These are phyloP conservation scores for Metopolophium dirhodum DNA, from an alignment of 1,140 invertebrate species.

Conservation along the genomic window DNA sequence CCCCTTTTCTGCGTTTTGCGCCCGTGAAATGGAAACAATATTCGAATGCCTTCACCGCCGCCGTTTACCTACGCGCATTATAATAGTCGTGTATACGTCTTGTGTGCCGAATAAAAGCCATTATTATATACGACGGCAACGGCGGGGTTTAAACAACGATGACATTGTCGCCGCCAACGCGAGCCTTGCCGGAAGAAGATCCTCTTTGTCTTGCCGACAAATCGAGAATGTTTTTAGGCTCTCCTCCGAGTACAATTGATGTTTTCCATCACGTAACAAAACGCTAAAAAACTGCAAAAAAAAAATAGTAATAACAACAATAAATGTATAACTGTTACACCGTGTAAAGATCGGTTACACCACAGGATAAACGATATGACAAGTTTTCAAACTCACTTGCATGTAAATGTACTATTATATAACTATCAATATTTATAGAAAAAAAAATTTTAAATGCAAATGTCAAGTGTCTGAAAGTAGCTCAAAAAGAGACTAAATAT, in stretches of 20 bases:
- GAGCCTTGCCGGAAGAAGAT: not conserved
- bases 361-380: not conserved
- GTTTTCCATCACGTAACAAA: not conserved
- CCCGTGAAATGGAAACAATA: conserved; percentile 33
- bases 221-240: not conserved
- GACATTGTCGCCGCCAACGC: not conserved
- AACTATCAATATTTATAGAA: no score
- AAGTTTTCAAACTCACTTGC: not conserved
- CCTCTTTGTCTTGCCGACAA: not conserved
- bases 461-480: no score
- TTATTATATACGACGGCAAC: not conserved
- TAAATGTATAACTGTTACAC: not conserved
- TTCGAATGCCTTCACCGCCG: not conserved
- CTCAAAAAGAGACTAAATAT: no score
- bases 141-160: not conserved
- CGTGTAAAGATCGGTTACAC: not conserved
- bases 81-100: not conserved
- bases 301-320: no score
- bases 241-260: not conserved
- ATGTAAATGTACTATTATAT: not conserved
- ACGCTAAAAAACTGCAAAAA: not conserved
- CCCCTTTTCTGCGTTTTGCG: not conserved
- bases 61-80: not conserved
- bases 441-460: no score
- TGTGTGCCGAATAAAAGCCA: not conserved